phyloP scores from a whole-genome alignment of 2,113 vertebrate species.

The Campylomormyrus numenius region DNA sequence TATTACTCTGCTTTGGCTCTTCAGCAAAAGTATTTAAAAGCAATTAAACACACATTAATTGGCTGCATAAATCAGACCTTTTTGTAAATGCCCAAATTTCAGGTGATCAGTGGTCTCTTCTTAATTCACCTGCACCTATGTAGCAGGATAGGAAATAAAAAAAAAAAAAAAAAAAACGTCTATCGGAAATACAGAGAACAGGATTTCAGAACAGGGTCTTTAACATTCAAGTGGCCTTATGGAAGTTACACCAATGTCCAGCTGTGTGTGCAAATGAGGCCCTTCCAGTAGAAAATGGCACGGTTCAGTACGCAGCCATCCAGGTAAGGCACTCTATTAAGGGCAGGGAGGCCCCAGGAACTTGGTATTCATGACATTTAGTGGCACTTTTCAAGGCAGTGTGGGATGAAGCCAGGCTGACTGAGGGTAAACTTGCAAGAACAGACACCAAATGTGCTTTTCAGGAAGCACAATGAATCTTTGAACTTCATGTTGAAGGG shows the following conservation, averaged over 20 bases:
- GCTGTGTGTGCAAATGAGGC: constrained; percentile 4
- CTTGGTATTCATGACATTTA: constrained; percentile 17
- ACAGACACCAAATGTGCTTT: constrained; percentile 2
- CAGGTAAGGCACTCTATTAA: constrained; percentile 13
- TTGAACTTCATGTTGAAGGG: background rate
- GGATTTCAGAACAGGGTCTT: constrained; percentile 17
- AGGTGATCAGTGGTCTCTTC: background rate
- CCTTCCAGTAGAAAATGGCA: background rate
- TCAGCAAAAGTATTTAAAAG: constrained; percentile 39
- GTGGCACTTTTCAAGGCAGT: constrained; percentile 19
- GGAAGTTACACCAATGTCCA: constrained; percentile 3
- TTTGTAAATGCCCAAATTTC: background rate
- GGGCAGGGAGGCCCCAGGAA: background rate
- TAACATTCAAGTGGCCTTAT: constrained; percentile 15
- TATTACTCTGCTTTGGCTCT: constrained; percentile 25
- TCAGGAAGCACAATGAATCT: background rate
- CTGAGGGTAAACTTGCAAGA: constrained; percentile 20
- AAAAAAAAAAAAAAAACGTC: background rate
- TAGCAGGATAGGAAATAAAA: background rate
- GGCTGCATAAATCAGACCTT: constrained; percentile 39
- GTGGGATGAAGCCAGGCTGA: background rate
- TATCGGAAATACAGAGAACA: background rate
- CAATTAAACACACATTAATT: constrained; percentile 39
- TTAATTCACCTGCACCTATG: background rate
- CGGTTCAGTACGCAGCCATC: background rate